Base-by-base conservation (phyloP, 2,888 invertebrate genomes). In the Chalcosyrphus nemorum region DNA sequence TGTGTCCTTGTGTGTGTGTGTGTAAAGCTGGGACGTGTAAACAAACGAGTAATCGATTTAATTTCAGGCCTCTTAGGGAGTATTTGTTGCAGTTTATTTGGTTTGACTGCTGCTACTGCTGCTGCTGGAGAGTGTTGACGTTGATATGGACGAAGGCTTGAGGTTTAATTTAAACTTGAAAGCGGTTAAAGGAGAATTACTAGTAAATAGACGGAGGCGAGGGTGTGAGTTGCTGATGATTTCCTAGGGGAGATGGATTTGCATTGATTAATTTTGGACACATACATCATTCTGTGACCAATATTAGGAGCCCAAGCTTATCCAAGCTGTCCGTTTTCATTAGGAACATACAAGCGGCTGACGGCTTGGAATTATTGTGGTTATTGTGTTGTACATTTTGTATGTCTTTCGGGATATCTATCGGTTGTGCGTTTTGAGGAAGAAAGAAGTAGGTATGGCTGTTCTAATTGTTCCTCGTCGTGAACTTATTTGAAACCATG, bases 31-130 rank as follows among this genome's bases (percentile, higher is more conserved):
- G 27, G 45, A 70, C 50, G 57, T 80, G 84, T 74, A 84, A 78
- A 84, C 74, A 84, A 57, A 63, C 63, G 68, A 68, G 52, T 74
- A 84, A 84, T 84, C 84, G 80, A 84, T 80, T 84, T 70, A 80
- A 80, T 75, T 80, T 68, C 65, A 7, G 57, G 57, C 70, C 70
- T 74, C 74, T 70, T 32, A 35, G 72, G 57, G 80, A 57, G 74
- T 74, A 66, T 74, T 82, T 78, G 82, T 72, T 82, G 78, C 82
- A 74, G 63, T 77, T 82, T 72, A 54, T 72, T 75, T 75, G 47
- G 45, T 71, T 35, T 45, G 9, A 35, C 52, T 56, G 43, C 15
- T 32, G 27, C n/a, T n/a, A n/a, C n/a, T n/a, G n/a, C n/a, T n/a
- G n/a, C n/a, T n/a, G n/a, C n/a, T n/a, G n/a, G n/a, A n/a, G 4